Conservation (phyloP, 2,113 vertebrate species). For the Jacana jacana region DNA sequence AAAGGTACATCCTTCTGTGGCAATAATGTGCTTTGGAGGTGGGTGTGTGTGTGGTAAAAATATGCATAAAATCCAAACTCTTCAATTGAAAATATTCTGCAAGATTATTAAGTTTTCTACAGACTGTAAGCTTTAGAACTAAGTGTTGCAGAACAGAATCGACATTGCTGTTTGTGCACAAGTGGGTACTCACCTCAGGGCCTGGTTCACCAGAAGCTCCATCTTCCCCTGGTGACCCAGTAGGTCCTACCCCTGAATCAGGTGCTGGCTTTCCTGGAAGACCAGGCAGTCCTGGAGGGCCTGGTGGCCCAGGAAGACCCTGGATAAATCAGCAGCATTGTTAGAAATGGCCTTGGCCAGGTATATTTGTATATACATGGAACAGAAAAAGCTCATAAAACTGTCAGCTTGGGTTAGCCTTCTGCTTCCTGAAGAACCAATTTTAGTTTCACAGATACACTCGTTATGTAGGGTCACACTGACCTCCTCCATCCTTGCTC, state of each 20-base stretch:
- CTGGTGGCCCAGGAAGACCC: slow-evolving; percentile 84
- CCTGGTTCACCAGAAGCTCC: slow-evolving; percentile 81
- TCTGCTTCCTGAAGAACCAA: not conserved
- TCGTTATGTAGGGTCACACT: not conserved
- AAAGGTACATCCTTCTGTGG: not conserved
- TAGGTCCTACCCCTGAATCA: slow-evolving; percentile 63
- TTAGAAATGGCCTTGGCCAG: not conserved
- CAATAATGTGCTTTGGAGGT: not conserved
- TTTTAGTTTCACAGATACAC: not conserved
- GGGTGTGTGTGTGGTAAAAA: not conserved
- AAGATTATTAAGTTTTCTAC: not conserved
- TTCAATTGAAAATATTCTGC: not conserved
- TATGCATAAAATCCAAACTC: not conserved
- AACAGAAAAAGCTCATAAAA: not conserved
- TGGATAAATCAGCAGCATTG: slow-evolving; percentile 43
- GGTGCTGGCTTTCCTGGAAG: slow-evolving; percentile 80
- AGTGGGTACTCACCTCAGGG: slow-evolving; percentile 76
- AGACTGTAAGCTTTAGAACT: not conserved
- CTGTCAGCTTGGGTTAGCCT: not conserved
- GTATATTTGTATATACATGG: not conserved
- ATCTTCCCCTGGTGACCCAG: slow-evolving; percentile 79
- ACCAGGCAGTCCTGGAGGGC: slow-evolving; percentile 75
- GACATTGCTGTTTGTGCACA: not conserved
- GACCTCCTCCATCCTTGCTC: not conserved
- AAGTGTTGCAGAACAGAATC: not conserved